Conservation (phyloP, 2,113 vertebrate genomes). For the Mustelus asterias region DNA sequence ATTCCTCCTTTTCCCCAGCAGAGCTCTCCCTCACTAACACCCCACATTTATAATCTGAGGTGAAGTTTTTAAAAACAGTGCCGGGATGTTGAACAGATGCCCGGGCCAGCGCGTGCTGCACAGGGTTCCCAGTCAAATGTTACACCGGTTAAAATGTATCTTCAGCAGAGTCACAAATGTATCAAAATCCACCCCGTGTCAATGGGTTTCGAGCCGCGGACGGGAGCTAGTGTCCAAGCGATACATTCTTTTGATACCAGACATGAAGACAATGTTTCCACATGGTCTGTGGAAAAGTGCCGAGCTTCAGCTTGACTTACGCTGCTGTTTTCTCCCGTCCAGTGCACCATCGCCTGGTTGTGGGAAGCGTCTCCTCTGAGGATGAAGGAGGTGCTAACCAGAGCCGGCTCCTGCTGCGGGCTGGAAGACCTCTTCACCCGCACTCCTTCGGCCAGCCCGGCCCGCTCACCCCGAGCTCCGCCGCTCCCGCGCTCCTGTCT, state of each 20-base stretch:
- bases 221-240: not conserved
- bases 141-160: not conserved
- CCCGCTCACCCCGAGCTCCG: not conserved
- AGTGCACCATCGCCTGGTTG: constrained; percentile 99
- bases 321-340: constrained; percentile 97
- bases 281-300: not conserved
- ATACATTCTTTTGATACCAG: not conserved
- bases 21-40: not conserved
- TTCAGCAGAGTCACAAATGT: not conserved
- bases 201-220: not conserved
- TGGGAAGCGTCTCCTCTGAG: constrained; percentile 91
- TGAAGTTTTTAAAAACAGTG: not conserved
- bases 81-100: not conserved
- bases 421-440: constrained; percentile 61
- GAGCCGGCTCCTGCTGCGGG: constrained; percentile 62
- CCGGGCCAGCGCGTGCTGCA: not conserved
- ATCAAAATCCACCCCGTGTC: no score
- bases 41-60: not conserved
- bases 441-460: constrained; percentile 36
- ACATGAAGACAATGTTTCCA: not conserved
- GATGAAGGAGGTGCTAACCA: constrained; percentile 91
- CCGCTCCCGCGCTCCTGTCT: not conserved
- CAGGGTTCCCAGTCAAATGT: not conserved
- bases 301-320: constrained; percentile 62
- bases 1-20: not conserved